Evolutionary conservation across 2,113 vertebrate genomes (phyloP).

Genomic region (Phaethornis superciliosus): DNA sequence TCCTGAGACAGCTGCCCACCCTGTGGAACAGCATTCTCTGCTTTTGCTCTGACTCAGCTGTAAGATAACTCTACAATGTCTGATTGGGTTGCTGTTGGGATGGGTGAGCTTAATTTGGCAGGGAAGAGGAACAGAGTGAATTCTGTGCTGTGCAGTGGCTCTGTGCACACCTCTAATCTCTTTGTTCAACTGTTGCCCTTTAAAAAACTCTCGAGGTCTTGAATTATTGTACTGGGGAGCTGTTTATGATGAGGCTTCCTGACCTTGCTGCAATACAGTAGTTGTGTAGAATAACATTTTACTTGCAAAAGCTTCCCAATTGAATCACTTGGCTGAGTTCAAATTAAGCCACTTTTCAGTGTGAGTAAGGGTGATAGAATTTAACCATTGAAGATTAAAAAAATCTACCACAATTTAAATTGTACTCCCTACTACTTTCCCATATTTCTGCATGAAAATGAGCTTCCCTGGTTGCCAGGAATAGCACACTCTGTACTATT

Average conservation of each 20-base stretch:
- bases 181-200: not conserved
- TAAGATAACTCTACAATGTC: accelerated
- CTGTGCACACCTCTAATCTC: not conserved
- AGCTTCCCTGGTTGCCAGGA: not conserved
- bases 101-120: accelerated
- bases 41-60: not conserved
- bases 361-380: not conserved
- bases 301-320: not conserved
- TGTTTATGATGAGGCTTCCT: not conserved
- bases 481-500: not conserved
- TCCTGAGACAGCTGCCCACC: accelerated
- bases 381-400: not conserved
- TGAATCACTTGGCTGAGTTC: not conserved
- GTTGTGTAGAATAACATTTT: not conserved
- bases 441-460: not conserved
- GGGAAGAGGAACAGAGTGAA: not conserved
- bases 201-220: not conserved
- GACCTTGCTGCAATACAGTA: not conserved
- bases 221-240: not conserved
- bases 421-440: not conserved
- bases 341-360: not conserved
- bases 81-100: accelerated
- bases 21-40: not conserved
- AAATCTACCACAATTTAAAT: not conserved
- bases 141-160: accelerated